These are phyloP conservation scores for Antheraea pernyi DNA, from an alignment of 1,140 invertebrate genomes.

Conservation along the genomic window DNA sequence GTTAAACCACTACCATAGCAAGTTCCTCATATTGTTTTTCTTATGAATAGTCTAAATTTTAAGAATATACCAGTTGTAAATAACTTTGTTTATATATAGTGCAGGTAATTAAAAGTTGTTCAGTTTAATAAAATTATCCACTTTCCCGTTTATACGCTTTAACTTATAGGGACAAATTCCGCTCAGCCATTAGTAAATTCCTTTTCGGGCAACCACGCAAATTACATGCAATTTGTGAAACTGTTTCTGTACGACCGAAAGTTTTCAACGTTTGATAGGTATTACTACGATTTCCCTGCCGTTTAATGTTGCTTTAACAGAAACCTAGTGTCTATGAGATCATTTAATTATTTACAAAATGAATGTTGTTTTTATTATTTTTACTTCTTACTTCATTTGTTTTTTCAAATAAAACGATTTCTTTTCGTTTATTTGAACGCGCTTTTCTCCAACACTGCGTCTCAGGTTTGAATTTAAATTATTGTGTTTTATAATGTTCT, in stretches of 20 bases:
- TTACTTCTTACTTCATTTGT: too few species aligned
- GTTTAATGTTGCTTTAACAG: constrained; percentile 21
- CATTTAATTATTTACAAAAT: background rate
- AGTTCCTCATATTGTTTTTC: too few species aligned
- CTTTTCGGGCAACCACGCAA: constrained; percentile 46
- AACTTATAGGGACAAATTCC: constrained; percentile 33
- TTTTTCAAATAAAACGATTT: too few species aligned
- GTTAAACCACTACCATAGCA: too few species aligned
- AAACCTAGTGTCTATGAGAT: constrained; percentile 4
- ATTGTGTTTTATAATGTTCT: too few species aligned
- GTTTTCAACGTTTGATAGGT: constrained; percentile 46
- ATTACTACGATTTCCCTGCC: constrained; percentile 34
- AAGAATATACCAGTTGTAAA: background rate
- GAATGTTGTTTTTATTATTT: too few species aligned
- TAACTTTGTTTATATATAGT: background rate
- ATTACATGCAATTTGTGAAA: constrained; percentile 58
- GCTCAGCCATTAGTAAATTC: constrained; percentile 50
- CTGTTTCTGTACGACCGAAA: constrained; percentile 43
- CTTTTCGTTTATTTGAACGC: too few species aligned
- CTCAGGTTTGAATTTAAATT: too few species aligned
- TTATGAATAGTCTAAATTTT: background rate
- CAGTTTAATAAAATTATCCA: background rate
- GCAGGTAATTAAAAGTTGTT: background rate
- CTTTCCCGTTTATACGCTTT: background rate
- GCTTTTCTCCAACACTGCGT: too few species aligned